phyloP scores from a whole-genome alignment of 2,797 vertebrate species.

The Remorina albescens region DNA sequence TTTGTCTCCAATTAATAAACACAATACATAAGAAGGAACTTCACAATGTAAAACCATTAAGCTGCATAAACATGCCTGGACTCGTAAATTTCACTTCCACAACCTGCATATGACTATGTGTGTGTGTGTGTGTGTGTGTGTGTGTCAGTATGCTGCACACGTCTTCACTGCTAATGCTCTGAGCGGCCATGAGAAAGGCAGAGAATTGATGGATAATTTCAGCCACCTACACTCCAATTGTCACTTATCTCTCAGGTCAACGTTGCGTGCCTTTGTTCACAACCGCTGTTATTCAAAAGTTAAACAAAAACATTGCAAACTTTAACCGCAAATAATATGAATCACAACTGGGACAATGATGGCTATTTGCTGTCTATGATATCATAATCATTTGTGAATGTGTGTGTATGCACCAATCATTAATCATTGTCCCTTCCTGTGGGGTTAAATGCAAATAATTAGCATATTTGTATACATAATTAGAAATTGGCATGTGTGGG shows the following conservation, averaged over 20 bases:
- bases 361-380: constrained; percentile 13
- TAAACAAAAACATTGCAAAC: constrained; percentile 42
- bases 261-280: constrained; percentile 3
- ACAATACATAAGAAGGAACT: constrained; percentile 16
- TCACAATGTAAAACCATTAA: constrained; percentile 18
- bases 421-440: constrained; percentile 50
- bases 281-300: constrained; percentile 16
- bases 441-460: constrained; percentile 60
- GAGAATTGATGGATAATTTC: constrained; percentile 53
- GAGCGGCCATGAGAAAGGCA: constrained; percentile 45
- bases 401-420: constrained; percentile 23
- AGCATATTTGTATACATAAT: constrained; percentile 64
- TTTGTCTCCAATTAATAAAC: constrained; percentile 10
- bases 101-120: constrained; percentile 34
- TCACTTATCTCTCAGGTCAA: constrained; percentile 64
- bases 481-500: constrained; percentile 30
- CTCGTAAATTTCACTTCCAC: constrained; percentile 23
- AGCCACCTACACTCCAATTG: constrained; percentile 47
- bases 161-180: constrained; percentile 13
- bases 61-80: constrained; percentile 24
- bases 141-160: constrained; percentile 51
- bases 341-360: neutral
- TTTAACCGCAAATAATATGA: neutral
- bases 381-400: constrained; percentile 32
- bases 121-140: too few relatives aligned